A percentile compares a stretch with the other conserved stretches of the same genome.
phyloP scores from a whole-genome alignment of 2,113 vertebrate genomes.

The Oophaga pumilio region DNA sequence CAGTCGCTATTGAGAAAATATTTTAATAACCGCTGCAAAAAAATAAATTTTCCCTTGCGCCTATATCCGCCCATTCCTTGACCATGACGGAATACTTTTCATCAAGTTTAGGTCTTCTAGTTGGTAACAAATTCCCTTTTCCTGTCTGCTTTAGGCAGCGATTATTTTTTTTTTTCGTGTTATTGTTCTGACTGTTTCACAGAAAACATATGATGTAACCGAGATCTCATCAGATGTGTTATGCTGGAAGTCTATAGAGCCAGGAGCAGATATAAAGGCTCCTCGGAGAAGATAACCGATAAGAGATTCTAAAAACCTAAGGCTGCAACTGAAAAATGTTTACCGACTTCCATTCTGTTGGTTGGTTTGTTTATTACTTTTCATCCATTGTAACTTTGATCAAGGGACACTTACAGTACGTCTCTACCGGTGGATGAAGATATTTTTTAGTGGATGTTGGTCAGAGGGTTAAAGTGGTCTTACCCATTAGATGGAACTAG shows the following conservation, averaged over 20 bases:
- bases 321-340: background rate
- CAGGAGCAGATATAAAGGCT: background rate
- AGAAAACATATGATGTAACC: conserved; percentile 48
- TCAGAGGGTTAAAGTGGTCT: too few relatives aligned
- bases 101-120: background rate
- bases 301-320: background rate
- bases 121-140: conserved; percentile 1
- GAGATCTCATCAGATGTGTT: background rate
- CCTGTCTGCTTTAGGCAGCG: conserved; percentile 22
- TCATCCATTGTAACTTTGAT: background rate
- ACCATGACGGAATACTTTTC: conserved; percentile 1
- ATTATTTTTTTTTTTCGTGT: conserved; percentile 11
- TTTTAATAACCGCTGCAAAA: background rate
- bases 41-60: background rate
- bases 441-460: background rate
- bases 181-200: conserved; percentile 45
- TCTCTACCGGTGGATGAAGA: background rate
- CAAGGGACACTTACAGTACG: background rate
- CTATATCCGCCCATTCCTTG: background rate
- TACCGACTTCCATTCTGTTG: background rate
- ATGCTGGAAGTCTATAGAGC: conserved; percentile 11
- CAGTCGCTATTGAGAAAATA: background rate
- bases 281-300: conserved; percentile 7
- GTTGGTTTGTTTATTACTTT: background rate
- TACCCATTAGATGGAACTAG: too few relatives aligned